A percentile compares a stretch with the other conserved stretches of the same genome.
Conservation (phyloP, 2,888 invertebrate species). For the Himalopsyche kuldschensis region DNA sequence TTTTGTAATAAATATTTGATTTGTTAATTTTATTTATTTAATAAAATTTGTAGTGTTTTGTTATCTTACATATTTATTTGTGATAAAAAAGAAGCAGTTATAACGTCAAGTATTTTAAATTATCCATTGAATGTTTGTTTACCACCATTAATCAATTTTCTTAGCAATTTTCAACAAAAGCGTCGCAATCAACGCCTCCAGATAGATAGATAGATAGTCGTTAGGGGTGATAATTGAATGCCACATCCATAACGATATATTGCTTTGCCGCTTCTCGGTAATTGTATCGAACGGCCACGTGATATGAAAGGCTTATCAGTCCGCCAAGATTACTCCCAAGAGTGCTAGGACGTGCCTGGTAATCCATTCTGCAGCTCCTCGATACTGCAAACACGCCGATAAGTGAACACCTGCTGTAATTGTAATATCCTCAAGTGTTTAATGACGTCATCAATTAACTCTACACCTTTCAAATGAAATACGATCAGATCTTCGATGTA, state of each 20-base stretch:
- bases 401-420: background rate
- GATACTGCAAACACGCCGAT: background rate
- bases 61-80: no score
- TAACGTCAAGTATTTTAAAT: no score
- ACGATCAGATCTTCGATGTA: background rate
- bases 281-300: constrained; percentile 34
- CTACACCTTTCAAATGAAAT: background rate
- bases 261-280: constrained; percentile 25
- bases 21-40: no score
- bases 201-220: background rate
- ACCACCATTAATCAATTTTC: background rate
- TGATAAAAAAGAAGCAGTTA: no score
- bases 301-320: constrained; percentile 30
- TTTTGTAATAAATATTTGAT: no score
- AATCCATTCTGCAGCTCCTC: constrained; percentile 7
- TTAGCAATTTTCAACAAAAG: background rate
- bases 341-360: constrained; percentile 18
- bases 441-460: background rate
- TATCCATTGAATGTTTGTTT: no score
- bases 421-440: background rate
- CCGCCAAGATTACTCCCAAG: constrained; percentile 23
- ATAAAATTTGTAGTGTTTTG: no score
- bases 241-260: constrained; percentile 30
- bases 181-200: constrained; percentile 9
- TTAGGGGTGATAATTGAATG: constrained; percentile 22